phyloP scores from a whole-genome alignment of 2,113 vertebrate genomes.

The Pitta sordida region DNA sequence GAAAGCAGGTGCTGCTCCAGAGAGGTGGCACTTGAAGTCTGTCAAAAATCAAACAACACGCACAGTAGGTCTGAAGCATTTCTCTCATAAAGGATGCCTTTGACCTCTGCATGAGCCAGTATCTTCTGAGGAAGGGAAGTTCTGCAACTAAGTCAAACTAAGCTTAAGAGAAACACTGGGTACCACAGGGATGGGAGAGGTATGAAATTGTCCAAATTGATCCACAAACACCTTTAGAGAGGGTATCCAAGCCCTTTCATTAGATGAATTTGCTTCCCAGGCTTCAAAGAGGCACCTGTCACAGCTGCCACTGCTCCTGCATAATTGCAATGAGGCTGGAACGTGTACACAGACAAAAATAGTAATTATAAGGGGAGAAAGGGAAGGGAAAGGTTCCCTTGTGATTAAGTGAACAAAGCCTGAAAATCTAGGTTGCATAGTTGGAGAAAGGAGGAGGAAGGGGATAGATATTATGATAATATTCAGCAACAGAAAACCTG shows the following conservation, averaged over 20 bases:
- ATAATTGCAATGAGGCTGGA: not conserved
- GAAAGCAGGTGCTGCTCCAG: not conserved
- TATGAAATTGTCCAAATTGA: not conserved
- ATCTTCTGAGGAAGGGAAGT: not conserved
- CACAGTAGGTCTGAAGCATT: not conserved
- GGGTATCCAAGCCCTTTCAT: not conserved
- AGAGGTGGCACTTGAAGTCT: not conserved
- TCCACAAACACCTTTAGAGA: not conserved
- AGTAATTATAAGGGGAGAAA: not conserved
- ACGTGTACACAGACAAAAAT: not conserved
- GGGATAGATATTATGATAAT: not conserved
- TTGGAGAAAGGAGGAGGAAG: not conserved
- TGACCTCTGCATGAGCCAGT: not conserved
- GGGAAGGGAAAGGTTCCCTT: not conserved
- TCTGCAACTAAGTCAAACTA: not conserved
- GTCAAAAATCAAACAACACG: not conserved
- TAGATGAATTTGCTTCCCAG: not conserved
- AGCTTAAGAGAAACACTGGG: not conserved
- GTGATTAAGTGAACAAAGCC: constrained; percentile 14
- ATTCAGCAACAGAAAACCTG: not conserved
- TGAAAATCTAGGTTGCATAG: not conserved
- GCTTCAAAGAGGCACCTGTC: constrained; percentile 13
- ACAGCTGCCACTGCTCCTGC: not conserved
- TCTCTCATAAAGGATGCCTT: not conserved
- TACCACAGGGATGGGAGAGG: not conserved